Evolutionary conservation across 1,140 invertebrate genomes (phyloP), one percentile per base, ranked within the genome.

Genomic region (Acromyrmex echinatior): DNA sequence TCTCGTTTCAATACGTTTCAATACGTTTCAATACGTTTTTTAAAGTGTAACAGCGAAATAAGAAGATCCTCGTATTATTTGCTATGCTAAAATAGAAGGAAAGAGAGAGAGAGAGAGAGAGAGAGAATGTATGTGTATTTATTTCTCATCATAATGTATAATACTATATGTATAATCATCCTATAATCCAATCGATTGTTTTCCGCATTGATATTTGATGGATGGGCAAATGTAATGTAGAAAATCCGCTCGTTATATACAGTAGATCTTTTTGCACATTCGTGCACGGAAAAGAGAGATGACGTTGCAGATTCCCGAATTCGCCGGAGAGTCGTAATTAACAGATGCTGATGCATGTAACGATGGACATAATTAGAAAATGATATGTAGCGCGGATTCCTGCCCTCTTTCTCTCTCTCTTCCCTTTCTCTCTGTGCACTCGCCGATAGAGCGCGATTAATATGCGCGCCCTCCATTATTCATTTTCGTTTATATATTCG

Each of bases 291-390:
- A 5, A 7, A 3, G 16, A 28, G 79, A 49, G 35, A 82, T 73
- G 35, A 56, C 25, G 56, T 82, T 74, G 28, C 84, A 68, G 45
- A 58, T 88, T 84, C 49, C 39, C 80, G 56, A 84, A 84, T 84
- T 84, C 56, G 45, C 70, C 58, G n/a, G 56, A 21, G 70, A 73
- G 73, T 88, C 77, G 60, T 79, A 86, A 89, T 89, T 89, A 89
- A 89, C 87, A 84, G 49, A 63, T 65, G 77, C 60, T 73, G 39
- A 82, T 45, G 60, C 81, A 39, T 79, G 81, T 73, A 77, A 86
- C 88, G 87, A 88, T 21, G 87, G 80, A 79, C 81, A 78, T 68
- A 88, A 89, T 88, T 88, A 89, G 88, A 89, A 89, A 89, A 88
- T 88, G 58, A 31, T 78, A 31, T 49, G 63, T 25, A 76, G 39